A percentile compares a stretch with the other conserved stretches of the same genome.
These are phyloP conservation scores for Terebella lapidaria DNA, from an alignment of 2,888 invertebrate genomes.

Conservation along the genomic window DNA sequence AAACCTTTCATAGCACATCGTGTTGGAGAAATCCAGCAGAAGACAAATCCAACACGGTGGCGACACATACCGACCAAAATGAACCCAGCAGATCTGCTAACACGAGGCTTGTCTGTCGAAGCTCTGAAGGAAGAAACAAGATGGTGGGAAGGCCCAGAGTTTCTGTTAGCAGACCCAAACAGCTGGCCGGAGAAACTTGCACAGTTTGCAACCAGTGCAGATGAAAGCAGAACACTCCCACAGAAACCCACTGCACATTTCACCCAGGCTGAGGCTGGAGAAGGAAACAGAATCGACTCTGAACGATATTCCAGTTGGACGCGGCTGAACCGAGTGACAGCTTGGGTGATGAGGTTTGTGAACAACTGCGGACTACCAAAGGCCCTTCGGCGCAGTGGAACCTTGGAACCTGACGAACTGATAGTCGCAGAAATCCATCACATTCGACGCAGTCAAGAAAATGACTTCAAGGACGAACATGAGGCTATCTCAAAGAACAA, in stretches of 20 bases:
- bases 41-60: conserved; percentile 5
- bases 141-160: conserved; percentile 3
- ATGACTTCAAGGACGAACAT: conserved; percentile 12
- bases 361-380: conserved; percentile 7
- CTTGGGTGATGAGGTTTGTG: conserved; percentile 9
- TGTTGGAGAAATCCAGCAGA: conserved; percentile 21
- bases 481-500: neutral
- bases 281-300: conserved; percentile 4
- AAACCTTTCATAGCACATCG: conserved; percentile 25
- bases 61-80: conserved; percentile 9
- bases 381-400: neutral
- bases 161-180: neutral
- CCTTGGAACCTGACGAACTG: conserved; percentile 7
- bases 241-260: neutral
- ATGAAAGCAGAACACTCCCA: too few species aligned
- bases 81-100: conserved; percentile 9
- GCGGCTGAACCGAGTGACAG: conserved; percentile 5
- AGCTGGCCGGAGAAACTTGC: neutral
- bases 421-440: neutral
- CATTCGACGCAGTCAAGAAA: conserved; percentile 8
- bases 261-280: neutral
- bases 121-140: neutral
- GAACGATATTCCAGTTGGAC: conserved; percentile 12
- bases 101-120: neutral
- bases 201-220: too few species aligned